Evolutionary conservation across 2,888 invertebrate species (phyloP).

Genomic region (Vanessa cardui): DNA sequence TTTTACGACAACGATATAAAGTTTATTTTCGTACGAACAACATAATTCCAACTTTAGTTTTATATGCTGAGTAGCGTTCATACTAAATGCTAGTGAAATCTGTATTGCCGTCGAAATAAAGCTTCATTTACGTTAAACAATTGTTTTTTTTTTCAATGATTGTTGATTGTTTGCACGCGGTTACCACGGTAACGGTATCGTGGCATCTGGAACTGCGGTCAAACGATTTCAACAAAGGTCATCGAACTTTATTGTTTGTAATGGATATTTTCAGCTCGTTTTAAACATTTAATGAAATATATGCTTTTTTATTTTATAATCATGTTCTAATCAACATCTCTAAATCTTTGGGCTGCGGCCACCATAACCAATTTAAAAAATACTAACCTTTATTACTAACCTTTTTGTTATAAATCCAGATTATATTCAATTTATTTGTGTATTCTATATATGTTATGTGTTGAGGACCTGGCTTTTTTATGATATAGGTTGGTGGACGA

Average conservation of each 20-base stretch:
- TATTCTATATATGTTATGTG: too few species aligned
- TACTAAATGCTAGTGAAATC: neutral
- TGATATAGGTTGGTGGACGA: too few species aligned
- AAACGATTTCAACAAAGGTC: slow-evolving; percentile 57
- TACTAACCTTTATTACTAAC: too few species aligned
- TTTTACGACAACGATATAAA: neutral
- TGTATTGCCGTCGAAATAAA: neutral
- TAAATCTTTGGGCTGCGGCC: too few species aligned
- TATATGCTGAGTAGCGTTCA: neutral
- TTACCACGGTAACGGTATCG: slow-evolving; percentile 71
- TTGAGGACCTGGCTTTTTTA: too few species aligned
- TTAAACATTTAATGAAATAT: neutral
- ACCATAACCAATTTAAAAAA: too few species aligned
- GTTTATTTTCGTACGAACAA: neutral
- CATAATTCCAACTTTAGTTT: neutral
- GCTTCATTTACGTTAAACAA: neutral
- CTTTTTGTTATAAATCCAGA: too few species aligned
- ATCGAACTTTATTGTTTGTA: slow-evolving; percentile 56
- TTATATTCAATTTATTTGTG: too few species aligned
- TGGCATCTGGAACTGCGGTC: slow-evolving; percentile 63
- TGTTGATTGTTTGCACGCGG: slow-evolving; percentile 57
- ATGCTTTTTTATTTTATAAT: neutral
- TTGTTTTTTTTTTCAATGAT: slow-evolving; percentile 15
- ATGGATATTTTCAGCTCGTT: slow-evolving; percentile 6
- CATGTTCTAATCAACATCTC: neutral